phyloP scores from a whole-genome alignment of 1,140 invertebrate genomes.

The Paralvinella palmiformis region DNA sequence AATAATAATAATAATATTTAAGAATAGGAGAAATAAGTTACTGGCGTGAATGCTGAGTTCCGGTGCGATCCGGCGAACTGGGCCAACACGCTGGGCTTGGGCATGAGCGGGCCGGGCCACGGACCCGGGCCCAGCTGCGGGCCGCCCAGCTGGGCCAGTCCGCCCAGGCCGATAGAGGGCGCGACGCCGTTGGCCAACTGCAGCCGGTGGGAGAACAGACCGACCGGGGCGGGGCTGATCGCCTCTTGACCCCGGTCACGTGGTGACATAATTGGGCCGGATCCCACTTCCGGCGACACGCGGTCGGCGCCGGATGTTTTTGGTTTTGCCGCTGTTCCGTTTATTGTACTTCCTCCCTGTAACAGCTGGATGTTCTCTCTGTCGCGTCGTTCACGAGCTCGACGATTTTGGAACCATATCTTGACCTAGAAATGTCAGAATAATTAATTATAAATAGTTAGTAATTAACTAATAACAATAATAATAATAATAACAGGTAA shows the following conservation, averaged over 20 bases:
- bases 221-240: not conserved
- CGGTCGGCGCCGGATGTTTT: not conserved
- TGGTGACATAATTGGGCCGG: not conserved
- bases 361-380: slow-evolving; percentile 30
- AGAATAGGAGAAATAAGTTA: not conserved
- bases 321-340: too few species aligned
- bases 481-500: too few species aligned
- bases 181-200: too few species aligned
- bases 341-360: too few species aligned
- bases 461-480: too few species aligned
- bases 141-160: too few species aligned
- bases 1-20: too few species aligned
- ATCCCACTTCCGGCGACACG: not conserved
- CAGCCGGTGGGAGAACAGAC: not conserved
- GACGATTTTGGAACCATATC: slow-evolving; percentile 76
- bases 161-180: too few species aligned
- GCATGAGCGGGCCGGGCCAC: not conserved
- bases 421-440: too few species aligned
- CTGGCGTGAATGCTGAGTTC: not conserved
- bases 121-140: not conserved
- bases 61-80: not conserved
- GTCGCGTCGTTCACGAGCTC: slow-evolving; percentile 65
- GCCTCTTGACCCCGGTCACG: not conserved
- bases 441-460: too few species aligned
- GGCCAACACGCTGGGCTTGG: not conserved